Conservation (phyloP, 2,113 vertebrate genomes). For the Oophaga pumilio region DNA sequence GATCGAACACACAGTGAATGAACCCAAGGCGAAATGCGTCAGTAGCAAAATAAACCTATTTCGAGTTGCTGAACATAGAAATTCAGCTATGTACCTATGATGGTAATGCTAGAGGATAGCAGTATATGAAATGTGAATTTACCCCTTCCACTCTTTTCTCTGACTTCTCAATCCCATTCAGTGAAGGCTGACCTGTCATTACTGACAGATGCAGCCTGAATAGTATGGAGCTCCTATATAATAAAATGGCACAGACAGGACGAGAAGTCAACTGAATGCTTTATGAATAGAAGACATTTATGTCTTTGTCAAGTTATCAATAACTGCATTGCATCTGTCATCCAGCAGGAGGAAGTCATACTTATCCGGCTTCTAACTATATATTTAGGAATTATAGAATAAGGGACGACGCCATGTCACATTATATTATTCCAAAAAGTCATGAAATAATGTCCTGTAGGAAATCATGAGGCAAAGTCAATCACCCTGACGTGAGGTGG, state of each 20-base stretch:
- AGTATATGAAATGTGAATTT: neutral
- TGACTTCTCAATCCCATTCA: neutral
- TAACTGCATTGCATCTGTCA: neutral
- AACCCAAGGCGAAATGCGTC: neutral
- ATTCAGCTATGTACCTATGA: neutral
- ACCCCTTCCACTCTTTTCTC: neutral
- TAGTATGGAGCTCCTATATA: neutral
- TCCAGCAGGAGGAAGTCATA: neutral
- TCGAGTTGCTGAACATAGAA: neutral
- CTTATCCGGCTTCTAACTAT: neutral
- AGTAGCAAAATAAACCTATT: neutral
- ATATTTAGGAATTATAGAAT: neutral
- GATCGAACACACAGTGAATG: neutral
- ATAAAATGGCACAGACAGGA: constrained; percentile 1
- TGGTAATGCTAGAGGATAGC: neutral
- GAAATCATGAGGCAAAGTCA: neutral
- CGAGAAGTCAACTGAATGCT: neutral
- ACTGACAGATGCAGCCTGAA: constrained; percentile 22
- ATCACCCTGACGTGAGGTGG: neutral
- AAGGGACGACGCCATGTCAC: neutral
- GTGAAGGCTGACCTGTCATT: constrained; percentile 4
- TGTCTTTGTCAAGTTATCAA: neutral
- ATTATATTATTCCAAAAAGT: neutral
- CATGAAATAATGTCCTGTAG: neutral
- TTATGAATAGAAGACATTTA: neutral